Evolutionary conservation across 2,888 invertebrate genomes (phyloP), one percentile per base, ranked within the genome.

Genomic region (Creontiades dilutus): DNA sequence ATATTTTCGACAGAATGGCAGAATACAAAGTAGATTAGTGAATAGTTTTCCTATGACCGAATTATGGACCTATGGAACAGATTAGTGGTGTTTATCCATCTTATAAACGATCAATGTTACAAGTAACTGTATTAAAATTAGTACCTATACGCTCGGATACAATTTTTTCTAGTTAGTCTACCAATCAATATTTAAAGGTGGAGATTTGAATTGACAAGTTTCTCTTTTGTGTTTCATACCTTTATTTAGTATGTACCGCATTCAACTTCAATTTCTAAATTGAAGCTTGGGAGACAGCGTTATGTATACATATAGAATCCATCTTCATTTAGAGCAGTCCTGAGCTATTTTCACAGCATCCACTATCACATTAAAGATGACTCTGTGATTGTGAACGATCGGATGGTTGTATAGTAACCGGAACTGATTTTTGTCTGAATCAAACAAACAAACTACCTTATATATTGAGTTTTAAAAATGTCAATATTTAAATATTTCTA

Each of bases 131-230:
- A 61, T n/a, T 61, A 61, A n/a, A 2, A 4, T 61, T 61, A 3
- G 9, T n/a, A 61, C 61, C 2, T 19, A 19, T 9, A 14, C n/a
- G 61, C 19, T 61, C 9, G 16, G 16, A 16, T n/a, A 61, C 61
- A 61, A n/a, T n/a, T 61, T n/a, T 19, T 61, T 2, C 9, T 61
- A 9, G 9, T 61, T 4, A n/a, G n/a, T 19, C 9, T 14, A n/a
- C 3, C 61, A 37, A 37, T 19, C 16, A 19, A 9, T 16, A n/a
- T 61, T 37, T 37, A 2, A 1, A n/a, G 19, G 61, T 2, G 61
- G 61, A 19, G n/a, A 61, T n/a, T 19, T 61, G 61, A n/a, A 61
- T 61, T 61, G n/a, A 19, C n/a, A 9, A 61, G 61, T 61, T n/a
- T 61, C 19, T 1, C 2, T 61, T 14, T 19, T 61, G 3, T 14